Evolutionary conservation across 1,140 invertebrate genomes (phyloP), one percentile per base, ranked within the genome.

Genomic region (Polyergus mexicanus): DNA sequence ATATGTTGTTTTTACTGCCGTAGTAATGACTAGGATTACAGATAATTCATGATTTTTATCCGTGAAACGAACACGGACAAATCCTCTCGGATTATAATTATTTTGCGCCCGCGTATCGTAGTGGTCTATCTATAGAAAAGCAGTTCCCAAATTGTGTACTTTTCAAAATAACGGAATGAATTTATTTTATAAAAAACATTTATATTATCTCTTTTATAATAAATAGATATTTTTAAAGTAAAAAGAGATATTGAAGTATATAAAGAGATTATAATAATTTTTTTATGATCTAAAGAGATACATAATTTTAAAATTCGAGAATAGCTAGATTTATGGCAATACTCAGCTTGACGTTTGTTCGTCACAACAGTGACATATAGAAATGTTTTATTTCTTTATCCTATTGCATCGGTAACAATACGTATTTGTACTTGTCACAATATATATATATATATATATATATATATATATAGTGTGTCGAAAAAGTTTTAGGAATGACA

Each of bases 81-180:
- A 83, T 83, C 38, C 68, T n/a, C 16, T 41, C 35, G 38, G 38
- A 72, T 83, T 83, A 83, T 47, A 60, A 74, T 83, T 72, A 74
- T 60, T n/a, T 16, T 51, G 47, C 25, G 13, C 7, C 22, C 25
- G 28, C 47, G 38, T 5, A 22, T 72, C 13, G 60, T 54, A 83
- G n/a, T 47, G 11, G 4, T 44, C 8, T n/a, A 13, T 44, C 8
- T n/a, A 13, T 44, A 72, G 44, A 58, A 47, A 7, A 71, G 11
- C 11, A 28, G 0, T 74, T 74, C 4, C 7, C 25, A 44, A 41
- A 25, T 13, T 2, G 35, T 11, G 2, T 22, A 25, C 35, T 47
- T 72, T 72, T 22, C 19, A 2, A 32, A 58, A 56, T 81, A 32
- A 25, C 19, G 38, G 13, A 60, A 32, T 76, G 25, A 62, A 76